Base-by-base conservation (phyloP, 1,140 invertebrate species). In the Aphidius gifuensis region DNA sequence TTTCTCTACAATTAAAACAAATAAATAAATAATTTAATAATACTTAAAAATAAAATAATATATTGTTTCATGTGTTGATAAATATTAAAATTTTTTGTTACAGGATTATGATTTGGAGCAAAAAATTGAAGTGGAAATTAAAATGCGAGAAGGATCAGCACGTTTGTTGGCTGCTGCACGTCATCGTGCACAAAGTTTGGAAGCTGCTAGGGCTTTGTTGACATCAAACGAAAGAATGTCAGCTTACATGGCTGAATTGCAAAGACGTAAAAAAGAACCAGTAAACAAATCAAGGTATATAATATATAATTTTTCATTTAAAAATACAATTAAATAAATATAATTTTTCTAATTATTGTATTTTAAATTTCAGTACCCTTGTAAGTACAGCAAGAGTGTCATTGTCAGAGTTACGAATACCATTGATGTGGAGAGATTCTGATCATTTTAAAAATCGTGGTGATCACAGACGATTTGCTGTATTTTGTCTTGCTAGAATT, bases 391-490 rank as follows among this genome's bases (percentile, higher is more conserved):
- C 80, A 0, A 73, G 77, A 60, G 75, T 85, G n/a, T 84, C 81
- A 23, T 67, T 86, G 57, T 83, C 84, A 58, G 88, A 90, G 72
- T 76, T 90, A 6, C 77, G 89, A 42, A 85, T 90, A 69, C 89
- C 89, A 0, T 71, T 90, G 42, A 89, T 90, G 78, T 90, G 88
- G 88, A 84, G 87, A 61, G 88, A 90, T 71, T 84, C 83, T 0
- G 88, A 90, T 71, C 87, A 90, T 69, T 90, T 90, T 69, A 89
- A 89, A 72, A 89, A 89, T 74, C 87, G 88, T 66, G 88, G 88
- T 39, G 88, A 90, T 75, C 85, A 89, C 72, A 73, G 88, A 50
- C 78, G 87, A 61, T 90, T 88, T 74, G 87, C 88, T 5, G 87
- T 90, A 6, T 90, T 90, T 74, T 90, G 88, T 71, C 71, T 90